Evolutionary conservation across 2,797 vertebrate genomes (phyloP), one percentile per base, ranked within the genome.

Genomic region (Ptychadena robeensis): DNA sequence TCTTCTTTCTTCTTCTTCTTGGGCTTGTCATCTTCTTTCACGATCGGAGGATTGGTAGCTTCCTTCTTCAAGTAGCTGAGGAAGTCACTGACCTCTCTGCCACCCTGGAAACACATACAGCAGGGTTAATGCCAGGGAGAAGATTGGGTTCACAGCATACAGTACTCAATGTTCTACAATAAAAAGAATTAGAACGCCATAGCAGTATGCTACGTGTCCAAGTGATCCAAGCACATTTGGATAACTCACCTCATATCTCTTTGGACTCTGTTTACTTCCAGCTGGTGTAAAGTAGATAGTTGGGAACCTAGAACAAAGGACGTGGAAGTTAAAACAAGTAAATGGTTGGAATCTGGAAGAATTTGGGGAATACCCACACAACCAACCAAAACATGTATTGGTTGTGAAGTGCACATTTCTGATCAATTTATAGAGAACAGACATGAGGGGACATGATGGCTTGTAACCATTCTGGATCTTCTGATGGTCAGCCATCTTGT

Each of bases 211-310:
- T n/a, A n/a, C n/a, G n/a, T n/a, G n/a, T n/a, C n/a, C n/a, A n/a
- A n/a, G n/a, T n/a, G n/a, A n/a, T n/a, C n/a, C n/a, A n/a, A n/a
- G n/a, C n/a, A 61, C 15, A 27, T 64, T 9, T 9, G 61, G 6
- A 28, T 9, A 66, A 90, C 96, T 92, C 86, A 96, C 98, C 94
- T 99, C 98, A 0, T 99, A 99, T 94, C 95, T 98, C 96, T 97
- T 98, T 94, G 98, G 98, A 91, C 38, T 97, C 87, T 90, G 93
- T 88, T 99, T 99, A 78, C 92, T 94, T 80, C 96, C 97, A 86
- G 96, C 96, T 80, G 96, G 96, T 83, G 96, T 91, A 86, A 99
- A 99, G 90, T 94, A 99, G 86, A 99, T 93, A 7, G 98, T 99
- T 85, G 98, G 98, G 91, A 99, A 99, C 80, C 98, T 99, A 85